phyloP scores from a whole-genome alignment of 2,888 invertebrate genomes.

The Alsophila aescularia region DNA sequence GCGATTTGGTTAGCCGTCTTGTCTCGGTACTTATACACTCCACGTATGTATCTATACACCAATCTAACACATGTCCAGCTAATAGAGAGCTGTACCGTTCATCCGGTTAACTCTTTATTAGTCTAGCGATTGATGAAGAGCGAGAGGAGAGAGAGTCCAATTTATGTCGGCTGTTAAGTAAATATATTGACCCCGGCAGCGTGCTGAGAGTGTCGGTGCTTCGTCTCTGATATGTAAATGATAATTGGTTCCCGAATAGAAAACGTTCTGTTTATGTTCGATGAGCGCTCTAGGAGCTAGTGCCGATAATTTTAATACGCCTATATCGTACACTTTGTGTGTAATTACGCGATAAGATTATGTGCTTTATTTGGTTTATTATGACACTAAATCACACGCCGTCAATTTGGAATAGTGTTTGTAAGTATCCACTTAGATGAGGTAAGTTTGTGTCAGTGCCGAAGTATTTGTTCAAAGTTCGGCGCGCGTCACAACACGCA shows the following conservation, averaged over 20 bases:
- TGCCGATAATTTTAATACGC: slow-evolving; percentile 70
- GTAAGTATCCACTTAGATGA: slow-evolving; percentile 21
- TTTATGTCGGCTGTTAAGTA: slow-evolving; percentile 63
- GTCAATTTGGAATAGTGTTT: slow-evolving; percentile 26
- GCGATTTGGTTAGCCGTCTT: slow-evolving; percentile 82
- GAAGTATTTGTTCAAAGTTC: slow-evolving; percentile 3
- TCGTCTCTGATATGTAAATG: slow-evolving; percentile 82
- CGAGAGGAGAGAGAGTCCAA: slow-evolving; percentile 55
- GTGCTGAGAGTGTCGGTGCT: slow-evolving; percentile 77
- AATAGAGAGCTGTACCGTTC: slow-evolving; percentile 52
- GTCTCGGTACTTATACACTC: slow-evolving; percentile 78
- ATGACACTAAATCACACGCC: slow-evolving; percentile 37
- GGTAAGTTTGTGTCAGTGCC: slow-evolving; percentile 9
- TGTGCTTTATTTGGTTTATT: slow-evolving; percentile 51
- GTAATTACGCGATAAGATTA: slow-evolving; percentile 69
- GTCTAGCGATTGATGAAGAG: slow-evolving; percentile 39
- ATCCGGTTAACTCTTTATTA: slow-evolving; percentile 42
- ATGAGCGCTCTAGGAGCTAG: slow-evolving; percentile 65
- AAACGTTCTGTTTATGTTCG: slow-evolving; percentile 78
- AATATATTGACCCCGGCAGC: slow-evolving; percentile 81
- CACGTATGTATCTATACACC: slow-evolving; percentile 77
- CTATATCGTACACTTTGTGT: slow-evolving; percentile 57
- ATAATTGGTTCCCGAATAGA: slow-evolving; percentile 82
- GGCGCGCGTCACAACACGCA: slow-evolving; percentile 8
- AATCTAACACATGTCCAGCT: slow-evolving; percentile 63